Evolutionary conservation across 2,113 vertebrate genomes (phyloP), one percentile per base, ranked within the genome.

Genomic region (Salvator merianae): DNA sequence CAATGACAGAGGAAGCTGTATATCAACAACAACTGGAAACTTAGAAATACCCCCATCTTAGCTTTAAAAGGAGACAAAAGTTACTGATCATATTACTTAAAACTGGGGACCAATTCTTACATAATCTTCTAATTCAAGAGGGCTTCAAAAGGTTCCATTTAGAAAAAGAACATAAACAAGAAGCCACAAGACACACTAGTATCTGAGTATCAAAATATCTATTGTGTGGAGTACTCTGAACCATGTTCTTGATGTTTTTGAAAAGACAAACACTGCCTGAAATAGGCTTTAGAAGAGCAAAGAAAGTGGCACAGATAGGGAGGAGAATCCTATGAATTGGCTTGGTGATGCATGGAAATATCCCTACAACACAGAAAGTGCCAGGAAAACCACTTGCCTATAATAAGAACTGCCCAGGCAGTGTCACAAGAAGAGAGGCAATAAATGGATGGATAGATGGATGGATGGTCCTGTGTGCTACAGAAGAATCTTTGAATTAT

Each of bases 401-500:
- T n/a, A 59, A 70, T 32, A 82, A 81, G 79, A 38, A 40, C 38
- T 38, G 24, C 65, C 66, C 6, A 12, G 55, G 34, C 70, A 28
- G 2, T 22, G 22, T 75, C 43, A 40, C 30, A 84, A 71, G 34
- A 81, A 26, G 36, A 0, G 1, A 62, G 36, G 83, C 50, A 82
- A 91, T 88, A 6, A 4, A 5, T 50, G 66, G 55, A 59, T 55
- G 53, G 53, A 55, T 59, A 16, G 55, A 59, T 55, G 53, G 53
- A 55, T 59, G 55, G 55, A 59, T 59, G 55, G 65, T 63, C 82
- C 68, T 81, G 85, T 65, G 20, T 36, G 69, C 63, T 84, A 89
- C 82, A 47, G 38, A 86, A 50, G 76, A 75, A 79, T 77, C 81
- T 83, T 91, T 88, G 88, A 76, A 79, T 87, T 84, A 70, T 7